Evolutionary conservation across 2,113 vertebrate genomes (phyloP), one percentile per base, ranked within the genome.

Genomic region (Thamnaconus septentrionalis): DNA sequence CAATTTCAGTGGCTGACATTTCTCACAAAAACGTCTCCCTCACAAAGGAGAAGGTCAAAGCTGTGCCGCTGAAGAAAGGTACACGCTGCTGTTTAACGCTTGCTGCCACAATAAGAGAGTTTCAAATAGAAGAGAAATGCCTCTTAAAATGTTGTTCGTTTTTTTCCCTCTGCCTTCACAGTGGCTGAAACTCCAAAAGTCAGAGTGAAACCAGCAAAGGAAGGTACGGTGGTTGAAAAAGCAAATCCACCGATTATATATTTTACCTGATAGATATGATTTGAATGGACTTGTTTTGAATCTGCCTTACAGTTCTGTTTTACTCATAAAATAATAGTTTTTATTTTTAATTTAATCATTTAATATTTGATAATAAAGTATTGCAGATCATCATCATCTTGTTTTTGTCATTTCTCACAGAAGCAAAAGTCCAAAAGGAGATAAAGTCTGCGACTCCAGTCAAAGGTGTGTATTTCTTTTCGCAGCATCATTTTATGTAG

Each of bases 61-160:
- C 62, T 50, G 64, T 73, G 12, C 75, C 79, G 3, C 9, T 83
- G 39, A 90, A 78, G 71, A 88, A 76, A 88, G 83, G 87, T 87
- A 52, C 3, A n/a, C 5, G 8, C 56, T 3, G 11, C 50, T 6
- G 44, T 45, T 6, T 3, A 7, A 45, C 5, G 44, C 44, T 6
- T 45, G 5, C 5, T 45, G 44, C 3, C 44, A 6, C 7, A 45
- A 45, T 45, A 7, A 45, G 7, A 6, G 44, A 45, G 7, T 45
- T 48, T 48, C 7, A 3, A 48, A 48, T 9, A 48, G 47, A 31
- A 31, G 18, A 31, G 18, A 31, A 31, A 31, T 31, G 18, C 18
- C 18, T 31, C 18, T 31, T 31, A 31, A 9, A 48, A 48, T 9
- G 4, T 48, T 51, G 6, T 12, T 7, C 52, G 39, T 55, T 55